phyloP scores from a whole-genome alignment of 2,113 vertebrate genomes.

The Promerops cafer region DNA sequence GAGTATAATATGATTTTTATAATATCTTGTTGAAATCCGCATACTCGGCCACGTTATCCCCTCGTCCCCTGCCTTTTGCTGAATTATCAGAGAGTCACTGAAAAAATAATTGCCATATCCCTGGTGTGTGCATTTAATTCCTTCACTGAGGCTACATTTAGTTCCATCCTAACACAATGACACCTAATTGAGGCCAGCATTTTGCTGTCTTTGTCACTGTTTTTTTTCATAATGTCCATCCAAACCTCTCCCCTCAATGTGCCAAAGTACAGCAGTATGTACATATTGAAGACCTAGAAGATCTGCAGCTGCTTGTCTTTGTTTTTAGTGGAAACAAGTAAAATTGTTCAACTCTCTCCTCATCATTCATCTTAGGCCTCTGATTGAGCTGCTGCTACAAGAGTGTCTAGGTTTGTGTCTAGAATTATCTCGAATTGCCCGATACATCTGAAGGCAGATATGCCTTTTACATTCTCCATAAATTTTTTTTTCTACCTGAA shows the following conservation, averaged over 20 bases:
- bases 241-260: neutral
- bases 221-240: neutral
- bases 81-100: neutral
- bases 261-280: neutral
- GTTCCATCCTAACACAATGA: neutral
- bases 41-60: neutral
- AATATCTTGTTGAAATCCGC: neutral
- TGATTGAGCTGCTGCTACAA: neutral
- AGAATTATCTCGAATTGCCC: neutral
- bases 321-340: neutral
- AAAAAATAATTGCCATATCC: neutral
- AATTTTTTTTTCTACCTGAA: neutral
- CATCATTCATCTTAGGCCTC: neutral
- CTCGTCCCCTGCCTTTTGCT: neutral
- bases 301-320: neutral
- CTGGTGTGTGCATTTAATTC: neutral
- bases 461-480: neutral
- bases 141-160: neutral
- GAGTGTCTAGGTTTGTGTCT: neutral
- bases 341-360: neutral
- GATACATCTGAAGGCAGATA: neutral
- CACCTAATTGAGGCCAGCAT: neutral
- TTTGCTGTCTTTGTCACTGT: neutral
- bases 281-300: neutral
- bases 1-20: neutral